Percentiles rank a stretch among this genome's conserved stretches.
Conservation (phyloP, 2,797 vertebrate species). For the Urophycis tenuis region DNA sequence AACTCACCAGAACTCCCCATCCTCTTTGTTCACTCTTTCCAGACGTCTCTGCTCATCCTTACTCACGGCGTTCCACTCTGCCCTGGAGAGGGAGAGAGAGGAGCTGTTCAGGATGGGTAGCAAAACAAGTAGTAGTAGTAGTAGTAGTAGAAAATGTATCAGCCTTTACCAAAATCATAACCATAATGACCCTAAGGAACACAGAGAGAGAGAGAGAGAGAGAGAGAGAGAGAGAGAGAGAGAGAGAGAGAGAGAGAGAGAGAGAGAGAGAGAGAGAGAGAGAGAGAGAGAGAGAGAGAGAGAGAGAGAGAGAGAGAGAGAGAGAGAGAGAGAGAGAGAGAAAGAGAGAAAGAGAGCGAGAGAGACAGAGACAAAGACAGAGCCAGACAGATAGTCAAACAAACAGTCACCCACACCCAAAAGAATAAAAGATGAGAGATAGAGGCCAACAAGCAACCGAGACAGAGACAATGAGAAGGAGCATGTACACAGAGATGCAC, state of each 20-base stretch:
- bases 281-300: not conserved
- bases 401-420: not conserved
- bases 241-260: not conserved
- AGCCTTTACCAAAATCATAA: too few relatives aligned
- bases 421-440: too few relatives aligned
- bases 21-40: constrained; percentile 48
- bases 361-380: not conserved
- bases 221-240: not conserved
- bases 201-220: not conserved
- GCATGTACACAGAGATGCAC: not conserved
- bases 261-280: not conserved
- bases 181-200: too few relatives aligned
- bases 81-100: constrained; percentile 38
- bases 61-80: constrained; percentile 62
- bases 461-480: too few relatives aligned
- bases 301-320: not conserved
- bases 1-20: constrained; percentile 76
- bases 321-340: not conserved
- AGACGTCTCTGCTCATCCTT: constrained; percentile 55
- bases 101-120: too few relatives aligned
- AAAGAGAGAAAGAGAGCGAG: not conserved
- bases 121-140: too few relatives aligned
- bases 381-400: not conserved
- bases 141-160: too few relatives aligned
- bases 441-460: too few relatives aligned